Evolutionary conservation across 2,113 vertebrate genomes (phyloP), one percentile per base, ranked within the genome.

Genomic region (Colistium nudipinnis): DNA sequence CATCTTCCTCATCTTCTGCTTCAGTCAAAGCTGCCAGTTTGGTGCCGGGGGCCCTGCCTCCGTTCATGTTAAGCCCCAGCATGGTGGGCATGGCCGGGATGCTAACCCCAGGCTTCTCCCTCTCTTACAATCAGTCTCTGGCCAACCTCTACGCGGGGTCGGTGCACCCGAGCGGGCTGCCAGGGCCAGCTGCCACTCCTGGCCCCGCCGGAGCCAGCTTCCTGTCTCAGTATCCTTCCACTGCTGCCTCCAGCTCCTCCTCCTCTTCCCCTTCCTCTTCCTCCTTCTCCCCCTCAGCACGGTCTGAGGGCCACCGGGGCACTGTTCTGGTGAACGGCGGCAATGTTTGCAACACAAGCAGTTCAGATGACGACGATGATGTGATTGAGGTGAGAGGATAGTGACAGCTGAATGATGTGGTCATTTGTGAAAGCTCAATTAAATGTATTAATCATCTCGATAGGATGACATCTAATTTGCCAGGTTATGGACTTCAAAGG

Each of bases 51-150:
- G 93, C 94, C 80, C 73, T 93, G 85, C 92, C 95, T 33, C 94
- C 94, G 4, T 96, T 95, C 90, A 93, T 97, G 93, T 92, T 98
- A 80, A 94, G 88, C 89, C 93, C 94, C 59, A 82, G 66, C 60
- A 60, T 89, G 76, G 74, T 81, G 56, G 92, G 94, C 85, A 91
- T 96, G 89, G 68, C 95, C 1, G 95, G 95, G 84, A 89, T 96
- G 86, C 92, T 96, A 48, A 94, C 89, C 0, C 74, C 95, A 39
- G 93, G 93, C 84, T 97, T 94, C 80, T 92, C 95, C 35, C 90
- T 96, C 76, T 93, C 95, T 6, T 98, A 96, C 91, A 93, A 93
- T n/a, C 96, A 95, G 82, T 93, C 95, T 76, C 92, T 98, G 91
- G 92, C 95, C 0, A 79, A 83, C 66, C 82, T 92, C 41, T 92